A percentile compares a stretch with the other conserved stretches of the same genome.
Conservation (phyloP, 2,888 invertebrate species). For the Mycalesis mineus region DNA sequence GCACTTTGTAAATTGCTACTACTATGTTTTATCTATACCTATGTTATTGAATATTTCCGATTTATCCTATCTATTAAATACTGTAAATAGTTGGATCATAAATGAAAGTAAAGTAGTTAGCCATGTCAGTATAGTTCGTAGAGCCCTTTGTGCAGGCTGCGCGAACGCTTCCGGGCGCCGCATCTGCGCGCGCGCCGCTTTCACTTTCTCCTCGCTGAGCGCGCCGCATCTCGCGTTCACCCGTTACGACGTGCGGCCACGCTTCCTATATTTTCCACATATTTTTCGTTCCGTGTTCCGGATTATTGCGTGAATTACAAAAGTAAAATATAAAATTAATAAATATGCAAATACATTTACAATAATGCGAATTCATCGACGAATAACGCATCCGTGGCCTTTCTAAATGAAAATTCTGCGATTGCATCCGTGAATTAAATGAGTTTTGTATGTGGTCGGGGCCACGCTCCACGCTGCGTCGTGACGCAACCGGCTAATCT, state of each 20-base stretch:
- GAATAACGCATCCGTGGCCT: constrained; percentile 11
- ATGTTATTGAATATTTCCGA: too few relatives aligned
- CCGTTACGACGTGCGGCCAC: constrained; percentile 45
- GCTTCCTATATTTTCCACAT: constrained; percentile 60
- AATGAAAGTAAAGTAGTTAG: constrained; percentile 5
- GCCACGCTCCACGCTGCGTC: constrained; percentile 55
- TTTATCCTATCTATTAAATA: background rate
- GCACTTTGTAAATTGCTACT: too few relatives aligned
- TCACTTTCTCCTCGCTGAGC: constrained; percentile 70
- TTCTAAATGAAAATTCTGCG: constrained; percentile 23
- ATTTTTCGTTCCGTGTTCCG: constrained; percentile 45
- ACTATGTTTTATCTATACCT: too few relatives aligned
- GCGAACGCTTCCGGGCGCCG: constrained; percentile 67
- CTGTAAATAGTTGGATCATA: background rate
- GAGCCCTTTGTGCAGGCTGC: constrained; percentile 52
- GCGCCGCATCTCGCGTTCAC: constrained; percentile 57
- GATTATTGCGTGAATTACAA: constrained; percentile 43
- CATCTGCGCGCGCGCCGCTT: constrained; percentile 71
- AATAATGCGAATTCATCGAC: background rate
- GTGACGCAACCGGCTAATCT: constrained; percentile 78
- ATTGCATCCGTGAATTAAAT: constrained; percentile 41
- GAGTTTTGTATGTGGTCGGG: constrained; percentile 51
- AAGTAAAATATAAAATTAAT: constrained; percentile 21
- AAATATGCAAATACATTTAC: constrained; percentile 8
- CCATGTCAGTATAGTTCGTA: constrained; percentile 23